Evolutionary conservation across 2,888 invertebrate species (phyloP), one percentile per base, ranked within the genome.

Genomic region (Drepana falcataria): DNA sequence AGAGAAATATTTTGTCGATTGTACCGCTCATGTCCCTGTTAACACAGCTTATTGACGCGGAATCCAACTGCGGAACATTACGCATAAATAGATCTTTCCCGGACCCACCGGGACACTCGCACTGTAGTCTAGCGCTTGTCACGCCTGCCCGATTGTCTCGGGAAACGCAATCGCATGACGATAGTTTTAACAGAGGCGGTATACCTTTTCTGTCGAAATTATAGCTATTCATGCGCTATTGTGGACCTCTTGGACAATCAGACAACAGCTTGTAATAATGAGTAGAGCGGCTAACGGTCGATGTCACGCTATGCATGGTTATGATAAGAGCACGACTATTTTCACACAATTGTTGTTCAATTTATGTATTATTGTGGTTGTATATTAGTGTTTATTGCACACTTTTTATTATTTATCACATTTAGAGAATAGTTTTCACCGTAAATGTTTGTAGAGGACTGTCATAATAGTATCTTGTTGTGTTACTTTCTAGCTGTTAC

Each of bases 1-100:
- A 91, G 90, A 90, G 90, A 91, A 90, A 90, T 91, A 91, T 91
- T 91, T 90, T 82, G 90, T 89, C 83, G 85, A 88, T 87, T 90
- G 90, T 89, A 86, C 90, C 90, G 90, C 89, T 76, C 77, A 79
- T 81, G 81, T 21, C 79, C 81, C 83, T 83, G 83, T 81, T 78
- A 73, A 80, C 82, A 81, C 81, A 82, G 81, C 80, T 80, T 79
- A 77, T 75, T 82, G 81, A 81, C 83, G 82, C 84, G 77, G 81
- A 82, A 78, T 79, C 74, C 77, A 79, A 74, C 79, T 79, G 90
- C 90, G 90, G 89, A 83, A 89, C 91, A 89, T 87, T 78, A 83
- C 75, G 86, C 87, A 89, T 87, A 89, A 90, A 90, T 90, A 91
- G 79, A 83, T 91, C 91, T 91, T 91, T 91, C 90, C 85, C 87